Conservation (phyloP, 2,113 vertebrate genomes). For the Labeo rohita region DNA sequence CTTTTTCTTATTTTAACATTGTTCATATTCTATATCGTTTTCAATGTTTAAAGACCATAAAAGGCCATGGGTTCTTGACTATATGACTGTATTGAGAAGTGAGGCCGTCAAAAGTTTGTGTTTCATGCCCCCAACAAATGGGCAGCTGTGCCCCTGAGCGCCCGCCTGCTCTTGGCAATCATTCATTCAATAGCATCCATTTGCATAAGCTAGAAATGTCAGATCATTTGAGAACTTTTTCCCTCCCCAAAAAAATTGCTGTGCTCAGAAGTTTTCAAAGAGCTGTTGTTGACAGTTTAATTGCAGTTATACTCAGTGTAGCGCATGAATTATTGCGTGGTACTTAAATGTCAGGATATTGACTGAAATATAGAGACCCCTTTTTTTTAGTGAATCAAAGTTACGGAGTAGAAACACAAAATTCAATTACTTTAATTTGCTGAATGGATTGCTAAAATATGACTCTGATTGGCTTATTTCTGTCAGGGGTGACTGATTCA, state of each 20-base stretch:
- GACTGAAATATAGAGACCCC: constrained; percentile 51
- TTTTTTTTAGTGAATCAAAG: constrained; percentile 48
- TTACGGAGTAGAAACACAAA: constrained; percentile 45
- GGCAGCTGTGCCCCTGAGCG: background rate
- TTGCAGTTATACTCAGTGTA: constrained; percentile 44
- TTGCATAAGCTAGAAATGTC: constrained; percentile 38
- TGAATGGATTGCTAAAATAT: constrained; percentile 31
- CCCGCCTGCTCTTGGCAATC: background rate
- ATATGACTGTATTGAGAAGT: background rate
- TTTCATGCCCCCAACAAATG: background rate
- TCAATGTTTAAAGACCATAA: background rate
- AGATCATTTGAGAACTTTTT: constrained; percentile 31
- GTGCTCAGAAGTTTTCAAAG: constrained; percentile 44
- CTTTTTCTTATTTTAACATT: background rate
- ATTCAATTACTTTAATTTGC: constrained; percentile 46
- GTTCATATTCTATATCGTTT: background rate
- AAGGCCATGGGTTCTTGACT: background rate
- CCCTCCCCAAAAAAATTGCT: constrained; percentile 8
- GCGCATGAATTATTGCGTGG: constrained; percentile 41
- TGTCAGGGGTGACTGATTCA: background rate
- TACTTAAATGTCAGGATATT: constrained; percentile 55
- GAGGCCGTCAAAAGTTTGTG: background rate
- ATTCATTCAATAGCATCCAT: background rate
- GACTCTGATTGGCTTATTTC: background rate
- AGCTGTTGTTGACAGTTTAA: constrained; percentile 56